Conservation (phyloP, 2,797 vertebrate genomes). For the Jordanella pulchra region DNA sequence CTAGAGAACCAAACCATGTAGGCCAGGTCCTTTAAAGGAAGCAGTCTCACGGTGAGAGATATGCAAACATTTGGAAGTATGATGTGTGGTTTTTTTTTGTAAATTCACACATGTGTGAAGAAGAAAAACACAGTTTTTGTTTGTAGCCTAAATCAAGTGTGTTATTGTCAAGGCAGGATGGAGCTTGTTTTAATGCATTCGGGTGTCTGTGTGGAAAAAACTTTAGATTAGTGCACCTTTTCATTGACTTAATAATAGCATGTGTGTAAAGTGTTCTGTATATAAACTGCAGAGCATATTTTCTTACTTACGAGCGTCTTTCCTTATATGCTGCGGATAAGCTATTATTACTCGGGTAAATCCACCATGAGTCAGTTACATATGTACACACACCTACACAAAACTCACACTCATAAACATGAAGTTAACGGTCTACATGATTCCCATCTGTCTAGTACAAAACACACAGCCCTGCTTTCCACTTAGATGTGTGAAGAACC, state of each 20-base stretch:
- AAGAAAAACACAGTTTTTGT: not conserved
- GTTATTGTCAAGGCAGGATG: constrained; percentile 13
- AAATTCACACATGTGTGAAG: not conserved
- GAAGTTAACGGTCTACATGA: not conserved
- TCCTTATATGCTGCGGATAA: constrained; percentile 22
- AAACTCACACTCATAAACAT: not conserved
- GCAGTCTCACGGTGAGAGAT: no score
- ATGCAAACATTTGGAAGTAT: not conserved
- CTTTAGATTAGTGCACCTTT: constrained; percentile 23
- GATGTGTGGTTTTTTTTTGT: not conserved
- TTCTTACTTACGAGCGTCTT: not conserved
- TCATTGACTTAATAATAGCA: constrained; percentile 45
- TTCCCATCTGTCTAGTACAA: not conserved
- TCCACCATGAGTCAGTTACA: not conserved
- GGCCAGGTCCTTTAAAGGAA: no score
- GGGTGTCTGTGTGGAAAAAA: not conserved
- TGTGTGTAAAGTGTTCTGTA: not conserved
- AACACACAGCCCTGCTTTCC: not conserved
- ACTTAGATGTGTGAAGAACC: not conserved
- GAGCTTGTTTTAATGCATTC: constrained; percentile 16
- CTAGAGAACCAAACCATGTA: no score
- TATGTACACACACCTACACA: constrained; percentile 5
- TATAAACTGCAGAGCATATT: constrained; percentile 4
- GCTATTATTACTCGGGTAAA: constrained; percentile 25
- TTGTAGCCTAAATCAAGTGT: constrained; percentile 10